Evolutionary conservation across 2,888 invertebrate species (phyloP).

Genomic region (Philonicus albiceps): DNA sequence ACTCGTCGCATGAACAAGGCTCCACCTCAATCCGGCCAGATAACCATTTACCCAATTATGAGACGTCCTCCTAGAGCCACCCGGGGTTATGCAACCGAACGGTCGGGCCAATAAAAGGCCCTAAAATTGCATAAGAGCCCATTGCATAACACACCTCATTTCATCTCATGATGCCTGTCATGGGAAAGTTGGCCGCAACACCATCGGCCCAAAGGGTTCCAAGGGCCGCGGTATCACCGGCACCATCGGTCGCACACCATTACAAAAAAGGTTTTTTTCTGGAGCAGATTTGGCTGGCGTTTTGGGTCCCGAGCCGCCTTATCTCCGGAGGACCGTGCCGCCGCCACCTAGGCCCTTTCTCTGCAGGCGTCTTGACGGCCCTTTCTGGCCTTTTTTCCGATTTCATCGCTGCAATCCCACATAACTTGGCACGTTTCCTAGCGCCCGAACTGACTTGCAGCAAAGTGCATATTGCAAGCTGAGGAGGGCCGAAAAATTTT

Average conservation of each 20-base stretch:
- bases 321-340: neutral
- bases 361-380: neutral
- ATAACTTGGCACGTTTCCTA: slow-evolving; percentile 29
- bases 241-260: neutral
- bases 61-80: neutral
- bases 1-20: neutral
- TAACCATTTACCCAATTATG: neutral
- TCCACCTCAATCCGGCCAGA: neutral
- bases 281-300: neutral
- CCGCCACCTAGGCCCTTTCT: neutral
- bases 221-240: neutral
- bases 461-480: slow-evolving; percentile 8
- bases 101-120: neutral
- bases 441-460: neutral
- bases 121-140: slow-evolving; percentile 3
- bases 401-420: neutral
- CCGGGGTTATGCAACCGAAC: neutral
- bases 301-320: slow-evolving; percentile 15
- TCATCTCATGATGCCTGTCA: neutral
- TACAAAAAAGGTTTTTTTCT: slow-evolving; percentile 12
- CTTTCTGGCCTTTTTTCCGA: neutral
- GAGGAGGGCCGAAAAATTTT: neutral
- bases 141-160: slow-evolving; percentile 25
- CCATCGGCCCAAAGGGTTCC: neutral
- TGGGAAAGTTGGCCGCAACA: neutral